Conservation (phyloP, 1,140 invertebrate genomes). For the Drosophila watanabei region DNA sequence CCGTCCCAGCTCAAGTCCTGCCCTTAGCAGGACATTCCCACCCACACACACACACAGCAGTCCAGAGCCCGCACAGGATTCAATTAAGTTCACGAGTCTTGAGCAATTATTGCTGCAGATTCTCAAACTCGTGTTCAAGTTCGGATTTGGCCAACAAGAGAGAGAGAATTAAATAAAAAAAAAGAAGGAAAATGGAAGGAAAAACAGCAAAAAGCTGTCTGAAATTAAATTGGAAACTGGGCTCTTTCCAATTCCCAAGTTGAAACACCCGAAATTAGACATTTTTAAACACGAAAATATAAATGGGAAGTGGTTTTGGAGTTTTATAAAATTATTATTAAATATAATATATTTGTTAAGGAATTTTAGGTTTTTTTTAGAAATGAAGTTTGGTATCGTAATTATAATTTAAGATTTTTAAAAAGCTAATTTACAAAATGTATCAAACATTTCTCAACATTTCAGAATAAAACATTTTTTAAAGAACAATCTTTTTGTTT, state of each 20-base stretch:
- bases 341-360: too few relatives aligned
- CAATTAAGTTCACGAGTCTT: constrained; percentile 57
- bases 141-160: constrained; percentile 20
- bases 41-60: too few relatives aligned
- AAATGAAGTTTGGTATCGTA: too few relatives aligned
- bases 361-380: background rate
- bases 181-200: background rate
- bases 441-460: too few relatives aligned
- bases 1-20: constrained; percentile 11
- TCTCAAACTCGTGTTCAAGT: constrained; percentile 18
- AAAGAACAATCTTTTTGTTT: too few relatives aligned
- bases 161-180: constrained; percentile 15
- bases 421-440: too few relatives aligned
- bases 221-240: background rate
- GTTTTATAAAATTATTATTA: background rate
- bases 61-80: constrained; percentile 29
- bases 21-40: background rate
- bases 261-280: background rate
- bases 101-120: constrained; percentile 48
- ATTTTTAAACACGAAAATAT: background rate
- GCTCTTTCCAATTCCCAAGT: background rate
- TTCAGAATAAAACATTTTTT: too few relatives aligned
- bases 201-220: background rate
- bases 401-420: too few relatives aligned
- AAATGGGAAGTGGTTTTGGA: background rate